A percentile compares a stretch with the other conserved stretches of the same genome.
phyloP scores from a whole-genome alignment of 2,113 vertebrate species.

The Centropristis striata region DNA sequence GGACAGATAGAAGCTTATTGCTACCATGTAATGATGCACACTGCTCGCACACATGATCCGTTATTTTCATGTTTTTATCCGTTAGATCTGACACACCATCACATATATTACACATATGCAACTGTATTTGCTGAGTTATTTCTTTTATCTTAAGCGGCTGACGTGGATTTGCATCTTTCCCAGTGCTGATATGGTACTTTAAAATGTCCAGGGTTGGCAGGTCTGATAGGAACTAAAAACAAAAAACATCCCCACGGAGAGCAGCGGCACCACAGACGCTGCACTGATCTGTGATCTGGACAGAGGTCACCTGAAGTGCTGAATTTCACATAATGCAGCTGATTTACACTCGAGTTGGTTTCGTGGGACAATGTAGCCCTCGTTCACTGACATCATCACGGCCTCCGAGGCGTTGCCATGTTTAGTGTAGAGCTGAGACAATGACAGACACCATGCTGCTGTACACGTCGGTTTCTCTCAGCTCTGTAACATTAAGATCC shows the following conservation, averaged over 20 bases:
- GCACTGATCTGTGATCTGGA: not conserved
- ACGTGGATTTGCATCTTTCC: not conserved
- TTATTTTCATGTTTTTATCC: not conserved
- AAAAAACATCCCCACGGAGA: constrained; percentile 32
- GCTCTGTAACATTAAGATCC: constrained; percentile 24
- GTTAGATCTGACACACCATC: not conserved
- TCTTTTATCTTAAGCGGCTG: not conserved
- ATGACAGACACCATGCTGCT: not conserved
- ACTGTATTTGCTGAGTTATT: not conserved
- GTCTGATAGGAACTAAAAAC: constrained; percentile 35
- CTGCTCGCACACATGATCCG: not conserved
- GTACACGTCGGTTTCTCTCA: constrained; percentile 72
- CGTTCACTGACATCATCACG: not conserved
- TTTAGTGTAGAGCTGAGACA: constrained; percentile 25
- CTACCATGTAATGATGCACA: not conserved
- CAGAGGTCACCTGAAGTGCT: constrained; percentile 18
- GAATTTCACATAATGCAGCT: not conserved
- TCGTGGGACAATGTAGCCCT: constrained; percentile 23
- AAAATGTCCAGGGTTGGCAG: constrained; percentile 75
- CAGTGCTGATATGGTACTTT: constrained; percentile 52
- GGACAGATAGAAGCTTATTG: not conserved
- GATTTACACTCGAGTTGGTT: constrained; percentile 12
- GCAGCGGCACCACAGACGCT: not conserved
- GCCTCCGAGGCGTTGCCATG: constrained; percentile 6
- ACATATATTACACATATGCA: not conserved